Evolutionary conservation across 2,797 vertebrate genomes (phyloP), one percentile per base, ranked within the genome.

Genomic region (Chrosomus eos): DNA sequence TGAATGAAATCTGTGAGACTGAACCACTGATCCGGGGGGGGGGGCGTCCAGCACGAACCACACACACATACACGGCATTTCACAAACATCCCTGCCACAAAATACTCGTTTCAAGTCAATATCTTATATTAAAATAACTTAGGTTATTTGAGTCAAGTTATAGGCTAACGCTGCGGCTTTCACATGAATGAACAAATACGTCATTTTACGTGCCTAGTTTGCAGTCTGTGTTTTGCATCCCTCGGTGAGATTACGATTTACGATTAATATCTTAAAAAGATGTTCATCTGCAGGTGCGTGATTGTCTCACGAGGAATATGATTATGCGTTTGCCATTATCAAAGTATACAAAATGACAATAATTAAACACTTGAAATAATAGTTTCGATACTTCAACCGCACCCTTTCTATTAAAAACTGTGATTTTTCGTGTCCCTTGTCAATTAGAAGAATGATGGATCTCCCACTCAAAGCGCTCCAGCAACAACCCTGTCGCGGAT

Each of bases 1-100:
- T 96, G 95, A 96, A 96, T 96, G 95, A 96, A 96, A 95, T 94
- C 93, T 94, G 91, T 94, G 93, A 91, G 95, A 94, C 92, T 74
- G 89, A 94, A 96, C 95, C 95, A 96, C 93, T 88, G 81, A 36
- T 40, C 70, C 79, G 72, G 89, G 88, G 87, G 88, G 89, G 87
- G 88, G 87, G 82, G 71, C 31, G 67, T n/a, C 11, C 48, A 18
- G 26, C 62, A 70, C 72, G 80, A 82, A 67, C 14, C 60, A n/a
- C 60, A 45, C 60, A 45, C 48, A 79, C 9, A 79, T 13, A 51
- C 2, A 81, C 90, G 85, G 74, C 1, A 3, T 78, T 85, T 6
- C 23, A 71, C 31, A 83, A 3, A 78, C 64, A 85, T 75, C 58
- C 21, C 11, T 21, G 28, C 78, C 26, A 31, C 13, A 80, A 86